Evolutionary conservation across 2,888 invertebrate genomes (phyloP).

Genomic region (Parnassius orleans): DNA sequence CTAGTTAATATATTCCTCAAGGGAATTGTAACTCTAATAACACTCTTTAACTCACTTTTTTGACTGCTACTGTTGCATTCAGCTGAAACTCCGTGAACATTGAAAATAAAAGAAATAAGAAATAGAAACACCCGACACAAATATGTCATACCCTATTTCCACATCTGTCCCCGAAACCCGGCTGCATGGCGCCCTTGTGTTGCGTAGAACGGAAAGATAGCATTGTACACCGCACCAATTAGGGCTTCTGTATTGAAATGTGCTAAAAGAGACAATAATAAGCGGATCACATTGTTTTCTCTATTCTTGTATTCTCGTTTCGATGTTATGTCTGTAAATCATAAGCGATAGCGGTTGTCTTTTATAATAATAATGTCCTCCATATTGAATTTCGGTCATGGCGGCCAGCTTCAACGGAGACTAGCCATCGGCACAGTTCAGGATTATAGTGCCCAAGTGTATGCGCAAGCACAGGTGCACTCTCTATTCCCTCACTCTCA

Average conservation of each 20-base stretch:
- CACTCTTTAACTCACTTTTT: conserved; percentile 16
- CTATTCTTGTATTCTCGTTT: conserved; percentile 15
- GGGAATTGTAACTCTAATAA: too few relatives aligned
- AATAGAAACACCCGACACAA: neutral
- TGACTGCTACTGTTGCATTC: neutral
- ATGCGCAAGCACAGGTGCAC: too few relatives aligned
- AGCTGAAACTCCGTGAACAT: conserved; percentile 4
- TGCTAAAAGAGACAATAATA: conserved; percentile 14
- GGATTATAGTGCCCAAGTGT: too few relatives aligned
- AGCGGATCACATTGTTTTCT: conserved; percentile 27
- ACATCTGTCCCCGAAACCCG: conserved; percentile 8
- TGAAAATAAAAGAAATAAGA: conserved; percentile 5
- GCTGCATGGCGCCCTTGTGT: neutral
- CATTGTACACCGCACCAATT: conserved; percentile 15
- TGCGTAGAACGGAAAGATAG: neutral
- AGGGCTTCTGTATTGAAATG: conserved; percentile 9
- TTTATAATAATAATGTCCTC: neutral
- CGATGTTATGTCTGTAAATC: neutral
- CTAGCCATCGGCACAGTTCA: too few relatives aligned
- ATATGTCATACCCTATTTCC: conserved; percentile 13
- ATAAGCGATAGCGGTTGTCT: conserved; percentile 19
- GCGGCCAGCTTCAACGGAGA: too few relatives aligned
- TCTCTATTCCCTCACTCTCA: too few relatives aligned
- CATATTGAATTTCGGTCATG: too few relatives aligned
- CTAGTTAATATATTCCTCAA: too few relatives aligned